These are phyloP conservation scores for Mormyrus hasselquistii DNA, from an alignment of 2,797 vertebrate species.

Conservation along the genomic window DNA sequence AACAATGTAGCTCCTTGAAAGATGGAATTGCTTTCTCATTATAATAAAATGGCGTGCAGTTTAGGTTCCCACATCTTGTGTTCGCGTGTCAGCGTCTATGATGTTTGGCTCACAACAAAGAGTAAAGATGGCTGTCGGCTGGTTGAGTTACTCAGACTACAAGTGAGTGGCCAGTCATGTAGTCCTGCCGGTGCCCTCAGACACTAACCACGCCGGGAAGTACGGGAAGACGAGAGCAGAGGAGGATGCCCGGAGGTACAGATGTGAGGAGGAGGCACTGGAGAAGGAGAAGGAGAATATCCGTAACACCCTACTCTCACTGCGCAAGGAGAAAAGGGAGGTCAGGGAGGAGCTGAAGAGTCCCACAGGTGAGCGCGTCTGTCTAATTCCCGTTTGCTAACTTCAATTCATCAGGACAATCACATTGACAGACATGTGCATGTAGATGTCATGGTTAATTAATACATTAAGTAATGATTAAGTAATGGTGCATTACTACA, in stretches of 20 bases:
- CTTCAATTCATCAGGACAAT: not conserved
- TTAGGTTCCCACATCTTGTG: not conserved
- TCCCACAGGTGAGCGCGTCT: constrained; percentile 61
- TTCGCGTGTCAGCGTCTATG: not conserved
- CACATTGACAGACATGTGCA: not conserved
- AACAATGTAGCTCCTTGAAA: not conserved
- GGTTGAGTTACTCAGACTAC: not conserved
- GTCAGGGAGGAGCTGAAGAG: constrained; percentile 74
- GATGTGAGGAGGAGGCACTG: constrained; percentile 82
- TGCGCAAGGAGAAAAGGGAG: constrained; percentile 78
- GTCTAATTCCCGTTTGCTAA: not conserved
- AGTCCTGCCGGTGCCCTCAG: constrained; percentile 49
- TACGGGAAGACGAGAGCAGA: constrained; percentile 94
- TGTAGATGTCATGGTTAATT: not conserved
- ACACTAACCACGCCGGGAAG: constrained; percentile 79
- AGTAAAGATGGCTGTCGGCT: not conserved
- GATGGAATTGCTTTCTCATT: not conserved
- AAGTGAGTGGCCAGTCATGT: not conserved
- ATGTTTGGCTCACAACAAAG: not conserved
- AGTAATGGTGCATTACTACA: not conserved
- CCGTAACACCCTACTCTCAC: constrained; percentile 62
- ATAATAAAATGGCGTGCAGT: not conserved
- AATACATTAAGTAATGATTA: not conserved
- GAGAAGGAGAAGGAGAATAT: constrained; percentile 84
- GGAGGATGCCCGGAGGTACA: constrained; percentile 83